A percentile compares a stretch with the other conserved stretches of the same genome.
Evolutionary conservation across 2,888 invertebrate genomes (phyloP).

Genomic region (Folsomia candida): DNA sequence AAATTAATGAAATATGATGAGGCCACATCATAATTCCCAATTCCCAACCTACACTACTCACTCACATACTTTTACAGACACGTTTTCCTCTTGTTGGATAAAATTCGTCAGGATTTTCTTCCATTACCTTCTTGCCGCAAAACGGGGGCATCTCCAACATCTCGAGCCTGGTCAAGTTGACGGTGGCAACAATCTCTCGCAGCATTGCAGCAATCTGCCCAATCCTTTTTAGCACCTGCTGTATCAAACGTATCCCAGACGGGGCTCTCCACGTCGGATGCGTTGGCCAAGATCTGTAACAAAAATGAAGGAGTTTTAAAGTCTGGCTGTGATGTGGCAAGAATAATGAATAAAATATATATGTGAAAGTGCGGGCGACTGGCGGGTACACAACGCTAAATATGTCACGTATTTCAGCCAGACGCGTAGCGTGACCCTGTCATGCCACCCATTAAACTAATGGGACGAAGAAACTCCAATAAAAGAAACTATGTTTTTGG

Average conservation of each 20-base stretch:
- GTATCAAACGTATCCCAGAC: background rate
- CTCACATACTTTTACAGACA: too few relatives aligned
- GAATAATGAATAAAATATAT: background rate
- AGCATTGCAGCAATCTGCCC: conserved; percentile 2
- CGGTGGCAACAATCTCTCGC: background rate
- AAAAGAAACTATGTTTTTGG: too few relatives aligned
- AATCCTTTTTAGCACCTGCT: background rate
- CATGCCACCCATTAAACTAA: too few relatives aligned
- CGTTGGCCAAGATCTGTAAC: conserved; percentile 6
- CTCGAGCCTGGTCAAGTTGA: background rate
- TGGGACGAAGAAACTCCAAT: too few relatives aligned
- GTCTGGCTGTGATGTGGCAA: background rate
- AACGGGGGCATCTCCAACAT: background rate
- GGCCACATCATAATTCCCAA: too few relatives aligned
- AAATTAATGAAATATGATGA: too few relatives aligned
- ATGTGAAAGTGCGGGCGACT: background rate
- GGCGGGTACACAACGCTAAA: too few relatives aligned
- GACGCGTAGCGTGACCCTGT: too few relatives aligned
- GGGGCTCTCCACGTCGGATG: background rate
- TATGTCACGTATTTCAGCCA: too few relatives aligned
- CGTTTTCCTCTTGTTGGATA: too few relatives aligned
- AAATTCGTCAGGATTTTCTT: too few relatives aligned
- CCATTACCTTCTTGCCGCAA: background rate
- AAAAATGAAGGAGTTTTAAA: background rate
- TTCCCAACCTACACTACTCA: too few relatives aligned